Percentiles rank a stretch among this genome's conserved stretches.
phyloP scores from a whole-genome alignment of 2,113 vertebrate species.

The Dissostichus mawsoni region DNA sequence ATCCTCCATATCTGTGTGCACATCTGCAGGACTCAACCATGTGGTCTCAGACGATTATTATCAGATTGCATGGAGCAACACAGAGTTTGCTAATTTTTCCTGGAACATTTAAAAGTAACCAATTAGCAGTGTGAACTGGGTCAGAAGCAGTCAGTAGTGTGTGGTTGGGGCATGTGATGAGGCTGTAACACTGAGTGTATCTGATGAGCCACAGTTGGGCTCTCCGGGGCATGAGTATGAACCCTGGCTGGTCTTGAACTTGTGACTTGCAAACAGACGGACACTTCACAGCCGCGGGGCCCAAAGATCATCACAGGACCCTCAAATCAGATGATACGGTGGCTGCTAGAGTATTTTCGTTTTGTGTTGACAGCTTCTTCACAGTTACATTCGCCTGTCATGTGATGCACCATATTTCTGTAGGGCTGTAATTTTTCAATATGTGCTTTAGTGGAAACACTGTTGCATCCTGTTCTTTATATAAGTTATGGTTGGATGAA shows the following conservation, averaged over 20 bases:
- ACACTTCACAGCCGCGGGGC: constrained; percentile 29
- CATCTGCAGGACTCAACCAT: constrained; percentile 29
- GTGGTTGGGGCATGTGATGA: constrained; percentile 69
- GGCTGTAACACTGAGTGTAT: constrained; percentile 4
- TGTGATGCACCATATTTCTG: constrained; percentile 36
- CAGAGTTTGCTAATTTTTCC: constrained; percentile 14
- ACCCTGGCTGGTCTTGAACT: constrained; percentile 52
- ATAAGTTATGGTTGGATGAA: background rate
- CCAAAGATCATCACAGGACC: constrained; percentile 70
- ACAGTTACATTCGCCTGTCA: constrained; percentile 20
- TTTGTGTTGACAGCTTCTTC: constrained; percentile 29
- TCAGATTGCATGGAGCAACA: background rate
- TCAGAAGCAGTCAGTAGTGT: constrained; percentile 34
- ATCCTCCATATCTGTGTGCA: constrained; percentile 17
- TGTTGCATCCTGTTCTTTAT: constrained; percentile 14
- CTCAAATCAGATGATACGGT: constrained; percentile 65
- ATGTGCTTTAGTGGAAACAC: constrained; percentile 16
- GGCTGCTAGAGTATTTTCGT: constrained; percentile 38
- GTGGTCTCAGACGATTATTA: background rate
- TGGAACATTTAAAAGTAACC: constrained; percentile 9
- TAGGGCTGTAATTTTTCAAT: constrained; percentile 28
- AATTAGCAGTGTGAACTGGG: constrained; percentile 31
- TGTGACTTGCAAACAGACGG: constrained; percentile 45
- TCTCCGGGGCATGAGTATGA: constrained; percentile 4
- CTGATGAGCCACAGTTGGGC: constrained; percentile 29